Base-by-base conservation (phyloP, 2,113 vertebrate species). In the Clarias gariepinus region DNA sequence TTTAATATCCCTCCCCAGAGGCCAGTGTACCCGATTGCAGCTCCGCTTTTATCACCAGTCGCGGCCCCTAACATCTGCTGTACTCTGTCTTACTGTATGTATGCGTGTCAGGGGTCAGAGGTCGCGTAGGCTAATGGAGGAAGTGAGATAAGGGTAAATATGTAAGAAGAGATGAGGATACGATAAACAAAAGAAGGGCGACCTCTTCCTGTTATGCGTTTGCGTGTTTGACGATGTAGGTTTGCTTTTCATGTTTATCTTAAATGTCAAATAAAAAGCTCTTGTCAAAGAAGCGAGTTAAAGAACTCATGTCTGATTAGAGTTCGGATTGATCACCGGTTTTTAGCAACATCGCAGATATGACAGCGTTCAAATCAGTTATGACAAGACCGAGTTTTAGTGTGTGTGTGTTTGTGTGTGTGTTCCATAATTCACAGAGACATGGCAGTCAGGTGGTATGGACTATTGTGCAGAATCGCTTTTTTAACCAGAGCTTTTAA, bases 71-170 rank as follows among this genome's bases (percentile, higher is more conserved):
- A 47, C 69, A 82, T 82, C n/a, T 86, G 81, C 74, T 28, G 3
- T 53, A 36, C 61, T 87, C n/a, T n/a, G 41, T 83, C 81, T 64
- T 69, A 53, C n/a, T 47, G 52, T 28, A 10, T 58, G 58, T 28
- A 10, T 73, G 71, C 55, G 23, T 21, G 81, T 52, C 41, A 68
- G 25, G 78, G 82, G 84, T 82, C 90, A 88, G 61, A 36, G 87
- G 82, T 87, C 85, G 88, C 41, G 25, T 77, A 30, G 19, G 15
- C 71, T 81, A 84, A 76, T 82, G 85, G 41, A 86, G 84, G 84
- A 81, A 86, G 84, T 66, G 84, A 86, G 84, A 80, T 85, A 86
- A 63, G 28, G 33, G 71, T 83, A 73, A 85, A 71, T 78, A 41
- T 68, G 60, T 85, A 73, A 71, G 83, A 83, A 85, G 83, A 33